Base-by-base conservation (phyloP, 1,140 invertebrate genomes). In the Ephestia elutella region DNA sequence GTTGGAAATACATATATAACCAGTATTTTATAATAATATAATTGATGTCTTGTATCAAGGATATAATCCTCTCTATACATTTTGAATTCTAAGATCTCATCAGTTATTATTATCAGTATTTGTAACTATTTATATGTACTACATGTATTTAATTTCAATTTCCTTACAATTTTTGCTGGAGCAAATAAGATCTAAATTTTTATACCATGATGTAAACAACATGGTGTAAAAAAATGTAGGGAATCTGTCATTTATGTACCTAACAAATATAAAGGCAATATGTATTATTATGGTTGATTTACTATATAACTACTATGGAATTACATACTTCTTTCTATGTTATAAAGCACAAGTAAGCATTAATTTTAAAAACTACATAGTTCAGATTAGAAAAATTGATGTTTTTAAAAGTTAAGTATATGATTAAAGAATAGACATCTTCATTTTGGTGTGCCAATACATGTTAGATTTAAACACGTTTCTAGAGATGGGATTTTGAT, bases 31-130 rank as follows among this genome's bases (percentile, higher is more conserved):
- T 20, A 9, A 50, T 53, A 53, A 8, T 20, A 8, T 25, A 53
- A 53, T 53, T 53, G 49, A 20, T 44, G 50, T 53, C 18, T 53
- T 53, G 50, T 53, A 25, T 53, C 19, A 44, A 53, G 50, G 50
- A 53, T 53, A 25, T 21, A 21, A 53, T 53, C 50, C 50, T 53
- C 20, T 44, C 2, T 44, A 17, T 44, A 44, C n/a, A 25, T 44
- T 44, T 15, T 32, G 30, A 50, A 50, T 50, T 50, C 8, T 50
- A 50, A 21, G 49, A 50, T 50, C 49, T 50, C 49, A 50, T 20
- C 49, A 50, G n/a, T 49, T 19, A 49, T 49, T 19, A 49, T 10
- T 17, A 19, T 17, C 44, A 49, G 44, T 49, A 49, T 49, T 50
- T 20, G 5, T 5, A 50, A 20, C 19, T 10, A 20, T 49, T 38